Evolutionary conservation across 2,113 vertebrate species (phyloP).

Genomic region (Rhynchopsitta pachyrhyncha): DNA sequence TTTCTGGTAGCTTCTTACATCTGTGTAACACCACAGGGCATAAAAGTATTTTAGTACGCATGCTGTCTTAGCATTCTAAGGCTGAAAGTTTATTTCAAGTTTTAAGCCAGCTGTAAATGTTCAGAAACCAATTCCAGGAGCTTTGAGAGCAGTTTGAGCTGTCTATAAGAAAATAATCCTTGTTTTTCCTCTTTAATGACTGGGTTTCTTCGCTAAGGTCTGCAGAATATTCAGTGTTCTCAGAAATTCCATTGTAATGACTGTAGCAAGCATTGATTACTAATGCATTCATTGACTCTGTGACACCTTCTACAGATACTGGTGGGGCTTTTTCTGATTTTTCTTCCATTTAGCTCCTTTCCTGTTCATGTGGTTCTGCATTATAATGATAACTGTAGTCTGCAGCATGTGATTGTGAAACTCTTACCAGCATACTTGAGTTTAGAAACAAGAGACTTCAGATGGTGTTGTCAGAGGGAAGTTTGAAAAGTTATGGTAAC

Average conservation of each 20-base stretch:
- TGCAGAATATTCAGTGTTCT: not conserved
- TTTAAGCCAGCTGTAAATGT: not conserved
- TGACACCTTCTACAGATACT: not conserved
- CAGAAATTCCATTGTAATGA: not conserved
- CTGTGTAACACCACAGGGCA: not conserved
- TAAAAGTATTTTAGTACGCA: not conserved
- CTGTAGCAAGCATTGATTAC: not conserved
- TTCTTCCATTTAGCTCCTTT: not conserved
- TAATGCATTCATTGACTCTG: not conserved
- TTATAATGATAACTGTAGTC: not conserved
- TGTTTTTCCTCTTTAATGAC: not conserved
- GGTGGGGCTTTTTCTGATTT: not conserved
- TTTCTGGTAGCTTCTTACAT: not conserved
- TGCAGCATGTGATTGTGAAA: not conserved
- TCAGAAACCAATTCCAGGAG: not conserved
- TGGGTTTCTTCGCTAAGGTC: not conserved
- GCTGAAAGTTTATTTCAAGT: not conserved
- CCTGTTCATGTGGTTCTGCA: not conserved
- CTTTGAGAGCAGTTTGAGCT: not conserved
- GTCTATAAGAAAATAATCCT: not conserved
- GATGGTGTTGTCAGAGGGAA: not conserved
- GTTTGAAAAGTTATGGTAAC: not conserved
- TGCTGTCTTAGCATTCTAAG: not conserved
- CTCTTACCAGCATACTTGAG: not conserved
- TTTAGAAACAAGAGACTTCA: not conserved